Base-by-base conservation (phyloP, 2,797 vertebrate genomes). In the Carduelis carduelis region DNA sequence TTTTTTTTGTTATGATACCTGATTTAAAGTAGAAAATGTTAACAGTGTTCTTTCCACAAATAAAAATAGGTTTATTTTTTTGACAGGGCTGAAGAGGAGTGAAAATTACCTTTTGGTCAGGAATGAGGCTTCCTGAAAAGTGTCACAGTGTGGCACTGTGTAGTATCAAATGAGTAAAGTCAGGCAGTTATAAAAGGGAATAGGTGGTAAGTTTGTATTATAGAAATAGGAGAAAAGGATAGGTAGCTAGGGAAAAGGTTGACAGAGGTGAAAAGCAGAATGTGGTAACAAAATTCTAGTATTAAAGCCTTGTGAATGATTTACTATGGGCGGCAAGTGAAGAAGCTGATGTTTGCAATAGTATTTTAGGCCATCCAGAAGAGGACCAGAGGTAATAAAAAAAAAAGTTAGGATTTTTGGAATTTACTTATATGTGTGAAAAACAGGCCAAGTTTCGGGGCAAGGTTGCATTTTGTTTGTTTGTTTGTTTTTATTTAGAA, bases 321-420 rank as follows among this genome's bases (percentile, higher is more conserved):
- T 66, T 69, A 6, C 30, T 68, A 0, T 61, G 24, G 26, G 6
- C 59, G 65, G 20, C 30, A 57, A 55, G n/a, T 53, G 9, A 79
- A 83, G 50, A 61, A 69, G 52, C 28, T 74, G 20, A 6, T 84
- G 24, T 16, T 87, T 72, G 8, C 11, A 60, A 1, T 14, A n/a
- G 35, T 63, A 24, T 61, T 79, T 89, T 66, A 41, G 46, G 11
- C 22, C 16, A 47, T 66, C 12, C 12, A 20, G 37, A 87, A 65
- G 18, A 17, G 19, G 2, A 46, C 39, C 50, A 55, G 21, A 89
- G 75, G 7, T 64, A 77, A 64, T 59, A 59, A 61, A 50, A 34
- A 1, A 1, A 18, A 18, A 63, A 46, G 6, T 34, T n/a, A 9
- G 7, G 15, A 6, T 12, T 66, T 85, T 56, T 3, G 5, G 0